Base-by-base conservation (phyloP, 2,113 vertebrate genomes). In the Malurus elegans region DNA sequence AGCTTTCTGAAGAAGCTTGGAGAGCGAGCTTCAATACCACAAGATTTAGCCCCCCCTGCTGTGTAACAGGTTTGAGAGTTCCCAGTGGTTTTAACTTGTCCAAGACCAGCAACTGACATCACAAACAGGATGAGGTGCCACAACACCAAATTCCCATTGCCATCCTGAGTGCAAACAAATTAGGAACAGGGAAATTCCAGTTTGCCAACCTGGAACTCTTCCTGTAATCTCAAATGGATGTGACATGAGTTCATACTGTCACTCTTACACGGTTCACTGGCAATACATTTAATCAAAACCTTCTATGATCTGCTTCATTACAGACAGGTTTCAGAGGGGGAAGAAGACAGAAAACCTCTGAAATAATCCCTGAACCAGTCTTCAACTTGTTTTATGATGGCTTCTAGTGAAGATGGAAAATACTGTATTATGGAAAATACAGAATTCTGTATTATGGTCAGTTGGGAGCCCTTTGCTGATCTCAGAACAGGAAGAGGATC, bases 311-410 rank as follows among this genome's bases (percentile, higher is more conserved):
- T 79, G 40, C 54, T 34, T 65, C 12, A 47, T 8, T 13, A 75
- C 5, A 48, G 47, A 62, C 0, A 0, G 0, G 0, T 51, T 76
- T 83, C 42, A 76, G 71, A 90, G 7, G 11, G 4, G 2, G 24
- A 86, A 65, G 28, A 70, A 53, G 10, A 40, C 36, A 75, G 69
- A 90, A 62, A 76, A 51, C 18, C 18, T 47, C 70, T 71, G 38
- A 91, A 88, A 88, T 17, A 85, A 91, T 6, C n/a, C 34, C 51
- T 70, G 45, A 93, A 73, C 10, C 11, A 75, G 29, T 19, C 45
- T 79, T 42, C 69, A 57, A 4, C 25, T 60, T 75, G 47, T 62
- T 44, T 71, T 38, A 66, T 9, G 32, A 64, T 25, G 24, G 8
- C 21, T 92, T 70, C 31, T 36, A 64, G 40, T 36, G 53, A 79